Evolutionary conservation across 2,797 vertebrate genomes (phyloP).

Genomic region (Gambelia wislizenii): DNA sequence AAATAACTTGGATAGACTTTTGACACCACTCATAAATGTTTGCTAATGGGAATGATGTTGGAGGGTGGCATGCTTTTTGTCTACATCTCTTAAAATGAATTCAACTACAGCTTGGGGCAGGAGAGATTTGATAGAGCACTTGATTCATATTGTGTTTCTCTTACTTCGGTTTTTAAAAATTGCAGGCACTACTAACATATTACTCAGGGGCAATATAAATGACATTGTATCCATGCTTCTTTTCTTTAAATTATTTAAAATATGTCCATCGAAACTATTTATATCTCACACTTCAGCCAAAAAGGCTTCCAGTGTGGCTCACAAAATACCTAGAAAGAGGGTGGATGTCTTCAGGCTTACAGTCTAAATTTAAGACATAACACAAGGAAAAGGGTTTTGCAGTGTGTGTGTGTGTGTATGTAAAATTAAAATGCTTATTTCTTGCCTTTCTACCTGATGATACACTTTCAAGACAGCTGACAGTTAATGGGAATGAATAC

Average conservation of each 20-base stretch:
- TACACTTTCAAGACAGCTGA: not conserved
- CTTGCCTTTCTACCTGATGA: not conserved
- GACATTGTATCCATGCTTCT: not conserved
- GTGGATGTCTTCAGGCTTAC: too few species aligned
- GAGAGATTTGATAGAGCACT: not conserved
- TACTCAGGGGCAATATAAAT: not conserved
- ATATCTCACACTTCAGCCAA: not conserved
- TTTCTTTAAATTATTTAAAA: not conserved
- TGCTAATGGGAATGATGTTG: not conserved
- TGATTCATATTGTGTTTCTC: not conserved
- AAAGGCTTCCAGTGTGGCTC: not conserved
- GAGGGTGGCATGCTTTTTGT: not conserved
- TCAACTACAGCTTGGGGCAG: not conserved
- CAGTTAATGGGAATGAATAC: not conserved
- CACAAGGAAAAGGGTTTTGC: too few species aligned
- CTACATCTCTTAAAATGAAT: not conserved
- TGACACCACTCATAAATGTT: not conserved
- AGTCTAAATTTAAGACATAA: too few species aligned
- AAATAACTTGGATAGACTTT: not conserved
- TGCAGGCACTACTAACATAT: not conserved
- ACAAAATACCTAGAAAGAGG: too few species aligned
- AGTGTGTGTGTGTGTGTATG: too few species aligned
- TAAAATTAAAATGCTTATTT: not conserved
- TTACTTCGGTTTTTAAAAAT: not conserved
- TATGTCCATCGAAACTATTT: not conserved